phyloP scores from a whole-genome alignment of 2,113 vertebrate genomes.

The Rhadina sibilatrix region DNA sequence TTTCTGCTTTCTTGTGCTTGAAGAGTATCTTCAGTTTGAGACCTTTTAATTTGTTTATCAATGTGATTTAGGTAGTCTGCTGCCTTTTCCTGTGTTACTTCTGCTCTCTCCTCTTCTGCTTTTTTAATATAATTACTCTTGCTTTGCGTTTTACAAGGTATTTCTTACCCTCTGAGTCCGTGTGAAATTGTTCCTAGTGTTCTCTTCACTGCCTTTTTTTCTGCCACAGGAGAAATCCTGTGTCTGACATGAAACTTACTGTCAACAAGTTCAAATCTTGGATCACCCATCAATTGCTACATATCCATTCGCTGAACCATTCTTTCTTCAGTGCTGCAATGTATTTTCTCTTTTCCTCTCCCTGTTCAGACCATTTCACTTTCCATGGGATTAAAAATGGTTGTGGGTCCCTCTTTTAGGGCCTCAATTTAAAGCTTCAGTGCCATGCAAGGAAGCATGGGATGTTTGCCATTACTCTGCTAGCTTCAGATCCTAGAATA shows the following conservation, averaged over 20 bases:
- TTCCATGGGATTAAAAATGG: not conserved
- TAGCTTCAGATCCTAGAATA: not conserved
- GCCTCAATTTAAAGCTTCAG: not conserved
- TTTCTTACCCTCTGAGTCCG: not conserved
- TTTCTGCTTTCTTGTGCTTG: not conserved
- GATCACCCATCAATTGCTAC: not conserved
- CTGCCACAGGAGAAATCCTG: fast-evolving
- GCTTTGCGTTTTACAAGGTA: not conserved
- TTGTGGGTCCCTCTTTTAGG: not conserved
- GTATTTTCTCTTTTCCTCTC: not conserved
- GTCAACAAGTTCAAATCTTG: not conserved
- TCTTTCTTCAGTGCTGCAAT: not conserved
- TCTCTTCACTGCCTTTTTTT: not conserved
- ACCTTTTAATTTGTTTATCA: not conserved
- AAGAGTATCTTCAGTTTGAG: not conserved
- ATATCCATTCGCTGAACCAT: not conserved
- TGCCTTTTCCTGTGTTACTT: not conserved
- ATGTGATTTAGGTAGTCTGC: not conserved
- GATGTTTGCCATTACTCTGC: not conserved
- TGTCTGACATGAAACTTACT: not conserved
- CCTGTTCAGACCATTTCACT: not conserved
- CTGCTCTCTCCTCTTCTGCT: not conserved
- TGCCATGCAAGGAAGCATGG: not conserved
- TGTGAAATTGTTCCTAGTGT: not conserved
- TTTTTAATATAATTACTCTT: not conserved